Base-by-base conservation (phyloP, 92 coral and sea anemone species). In the Porites evermanni region DNA sequence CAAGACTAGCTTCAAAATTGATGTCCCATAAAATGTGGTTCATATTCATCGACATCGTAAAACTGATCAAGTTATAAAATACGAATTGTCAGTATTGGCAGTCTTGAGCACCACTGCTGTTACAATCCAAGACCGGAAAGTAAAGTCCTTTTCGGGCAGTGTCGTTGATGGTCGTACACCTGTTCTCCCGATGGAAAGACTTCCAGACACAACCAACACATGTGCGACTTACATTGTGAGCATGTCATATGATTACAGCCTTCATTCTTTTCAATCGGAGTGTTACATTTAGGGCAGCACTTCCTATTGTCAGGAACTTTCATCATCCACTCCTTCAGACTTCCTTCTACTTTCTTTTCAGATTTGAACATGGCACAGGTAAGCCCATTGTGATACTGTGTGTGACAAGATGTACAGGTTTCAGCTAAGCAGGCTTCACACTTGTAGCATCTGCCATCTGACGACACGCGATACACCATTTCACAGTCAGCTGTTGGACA, bases 401-500 rank as follows among this genome's bases (percentile, higher is more conserved):
- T 75, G 79, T 95, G 97, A 60, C 99, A 96, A 18, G 93, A 81
- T 2, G 93, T 93, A 79, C 99, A 96, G 60, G 82, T 84, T 2
- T 87, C 92, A 12, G 90, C 76, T 19, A 77, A 51, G 59, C 98
- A 96, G 66, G 87, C 93, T 64, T 81, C 87, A 73, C 99, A 96
- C n/a, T 64, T 79, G 81, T 95, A 92, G 74, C 71, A 89, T 70
- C 91, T 83, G 14, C 93, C 95, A 18, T 84, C 84, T 8, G 78
- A 21, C 20, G 98, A 90, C 67, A 93, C 94, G 52, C 90, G 87
- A 80, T 96, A 96, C 23, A 95, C 91, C 99, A 92, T 91, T 69
- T 85, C 87, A 75, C 99, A 96, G 84, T 95, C 95, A 1, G 99
- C 93, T 9, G 99, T 87, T 3, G 98, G 95, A 26, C 99, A 96